Evolutionary conservation across 2,113 vertebrate genomes (phyloP).

Genomic region (Eulemur macaco): DNA sequence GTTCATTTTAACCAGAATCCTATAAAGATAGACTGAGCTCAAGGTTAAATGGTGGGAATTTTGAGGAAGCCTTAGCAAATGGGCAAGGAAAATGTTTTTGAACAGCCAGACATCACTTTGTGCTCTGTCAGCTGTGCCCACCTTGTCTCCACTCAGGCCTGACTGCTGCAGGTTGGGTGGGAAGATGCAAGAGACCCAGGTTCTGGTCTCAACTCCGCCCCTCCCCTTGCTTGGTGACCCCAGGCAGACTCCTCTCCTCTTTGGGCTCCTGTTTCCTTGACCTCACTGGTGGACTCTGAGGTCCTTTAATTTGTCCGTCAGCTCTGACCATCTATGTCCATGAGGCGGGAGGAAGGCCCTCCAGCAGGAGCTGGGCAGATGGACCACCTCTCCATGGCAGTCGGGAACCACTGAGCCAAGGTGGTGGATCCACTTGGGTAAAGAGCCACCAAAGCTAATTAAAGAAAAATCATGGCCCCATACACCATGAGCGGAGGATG

Average conservation of each 20-base stretch:
- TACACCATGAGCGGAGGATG: background rate
- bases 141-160: no score
- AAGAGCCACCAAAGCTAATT: background rate
- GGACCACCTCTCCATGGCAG: background rate
- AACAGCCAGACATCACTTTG: fast-evolving
- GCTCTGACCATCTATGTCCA: background rate
- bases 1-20: background rate
- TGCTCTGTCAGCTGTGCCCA: fast-evolving
- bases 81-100: background rate
- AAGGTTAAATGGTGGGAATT: background rate
- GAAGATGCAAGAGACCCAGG: background rate
- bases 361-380: background rate
- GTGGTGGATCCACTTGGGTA: background rate
- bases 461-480: background rate
- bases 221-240: background rate
- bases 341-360: fast-evolving
- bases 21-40: background rate
- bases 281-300: background rate
- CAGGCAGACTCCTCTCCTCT: background rate
- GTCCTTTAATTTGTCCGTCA: background rate
- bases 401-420: background rate
- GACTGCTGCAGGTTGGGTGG: no score
- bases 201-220: background rate
- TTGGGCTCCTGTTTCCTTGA: background rate
- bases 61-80: background rate